Conservation (phyloP, 1,140 invertebrate genomes). For the Aporrectodea caliginosa region DNA sequence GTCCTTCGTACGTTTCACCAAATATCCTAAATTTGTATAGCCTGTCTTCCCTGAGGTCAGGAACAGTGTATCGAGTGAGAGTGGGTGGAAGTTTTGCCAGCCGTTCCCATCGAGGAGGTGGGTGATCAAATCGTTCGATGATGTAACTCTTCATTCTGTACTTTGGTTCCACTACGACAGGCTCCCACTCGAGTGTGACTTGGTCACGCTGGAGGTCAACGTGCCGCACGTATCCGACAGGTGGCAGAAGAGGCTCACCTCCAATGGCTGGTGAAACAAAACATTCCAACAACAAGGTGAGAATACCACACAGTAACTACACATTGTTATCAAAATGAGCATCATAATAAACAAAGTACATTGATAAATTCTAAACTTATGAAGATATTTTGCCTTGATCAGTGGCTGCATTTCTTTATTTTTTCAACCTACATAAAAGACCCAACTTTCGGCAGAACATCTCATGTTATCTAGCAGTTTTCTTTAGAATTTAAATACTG, state of each 20-base stretch:
- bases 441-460: too few species aligned
- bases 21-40: constrained; percentile 92
- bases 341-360: too few species aligned
- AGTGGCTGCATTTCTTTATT: too few species aligned
- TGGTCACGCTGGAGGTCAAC: constrained; percentile 92
- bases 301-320: too few species aligned
- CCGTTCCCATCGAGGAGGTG: constrained; percentile 7
- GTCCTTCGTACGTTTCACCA: constrained; percentile 84
- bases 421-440: too few species aligned
- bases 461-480: too few species aligned
- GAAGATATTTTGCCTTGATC: too few species aligned
- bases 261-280: too few species aligned
- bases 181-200: constrained; percentile 89
- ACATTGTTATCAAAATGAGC: too few species aligned
- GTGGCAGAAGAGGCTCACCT: neutral
- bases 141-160: constrained; percentile 23
- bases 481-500: too few species aligned
- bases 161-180: constrained; percentile 60
- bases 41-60: constrained; percentile 86
- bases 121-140: constrained; percentile 23
- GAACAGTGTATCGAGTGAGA: constrained; percentile 57
- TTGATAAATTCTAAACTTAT: too few species aligned
- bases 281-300: too few species aligned
- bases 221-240: constrained; percentile 12
- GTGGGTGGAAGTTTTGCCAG: constrained; percentile 13